These are phyloP conservation scores for Scaptodrosophila latifasciaeformis DNA, from an alignment of 2,888 invertebrate genomes.

Conservation along the genomic window DNA sequence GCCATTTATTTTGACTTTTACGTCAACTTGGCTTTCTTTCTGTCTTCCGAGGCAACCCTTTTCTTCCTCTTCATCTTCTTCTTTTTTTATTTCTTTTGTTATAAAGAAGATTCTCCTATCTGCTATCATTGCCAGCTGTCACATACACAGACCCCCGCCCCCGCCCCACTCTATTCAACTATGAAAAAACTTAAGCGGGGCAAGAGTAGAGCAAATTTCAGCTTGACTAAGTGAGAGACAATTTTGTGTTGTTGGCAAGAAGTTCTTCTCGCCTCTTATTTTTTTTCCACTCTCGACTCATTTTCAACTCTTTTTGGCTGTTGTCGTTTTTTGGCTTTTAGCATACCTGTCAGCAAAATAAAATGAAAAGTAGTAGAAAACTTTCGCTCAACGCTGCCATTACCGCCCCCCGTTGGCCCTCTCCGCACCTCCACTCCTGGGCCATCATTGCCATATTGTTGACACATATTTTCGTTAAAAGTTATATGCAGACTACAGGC, in stretches of 20 bases:
- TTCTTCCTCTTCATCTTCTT: conserved; percentile 6
- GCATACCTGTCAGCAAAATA: conserved; percentile 65
- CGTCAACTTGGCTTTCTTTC: conserved; percentile 43
- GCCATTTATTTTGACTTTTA: conserved; percentile 57
- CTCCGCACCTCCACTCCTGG: background rate
- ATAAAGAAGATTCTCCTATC: too few relatives aligned
- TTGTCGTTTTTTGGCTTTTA: conserved; percentile 55
- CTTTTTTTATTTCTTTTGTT: conserved; percentile 31
- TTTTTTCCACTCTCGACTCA: background rate
- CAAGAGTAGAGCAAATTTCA: background rate
- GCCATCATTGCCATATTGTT: conserved; percentile 54
- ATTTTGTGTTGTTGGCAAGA: too few relatives aligned
- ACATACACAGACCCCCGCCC: conserved; percentile 22
- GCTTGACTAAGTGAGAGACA: conserved; percentile 11
- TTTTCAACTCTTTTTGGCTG: conserved; percentile 7
- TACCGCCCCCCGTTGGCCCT: conserved; percentile 7
- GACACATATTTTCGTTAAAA: conserved; percentile 58
- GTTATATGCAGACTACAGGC: conserved; percentile 40
- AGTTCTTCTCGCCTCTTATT: conserved; percentile 7
- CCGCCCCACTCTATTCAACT: too few relatives aligned
- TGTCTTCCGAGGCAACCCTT: conserved; percentile 42
- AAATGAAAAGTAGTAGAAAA: conserved; percentile 68
- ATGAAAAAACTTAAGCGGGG: too few relatives aligned
- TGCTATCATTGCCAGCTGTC: conserved; percentile 68
- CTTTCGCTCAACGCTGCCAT: conserved; percentile 58